Conservation (phyloP, 2,113 vertebrate genomes). For the Sinocyclocheilus grahami region DNA sequence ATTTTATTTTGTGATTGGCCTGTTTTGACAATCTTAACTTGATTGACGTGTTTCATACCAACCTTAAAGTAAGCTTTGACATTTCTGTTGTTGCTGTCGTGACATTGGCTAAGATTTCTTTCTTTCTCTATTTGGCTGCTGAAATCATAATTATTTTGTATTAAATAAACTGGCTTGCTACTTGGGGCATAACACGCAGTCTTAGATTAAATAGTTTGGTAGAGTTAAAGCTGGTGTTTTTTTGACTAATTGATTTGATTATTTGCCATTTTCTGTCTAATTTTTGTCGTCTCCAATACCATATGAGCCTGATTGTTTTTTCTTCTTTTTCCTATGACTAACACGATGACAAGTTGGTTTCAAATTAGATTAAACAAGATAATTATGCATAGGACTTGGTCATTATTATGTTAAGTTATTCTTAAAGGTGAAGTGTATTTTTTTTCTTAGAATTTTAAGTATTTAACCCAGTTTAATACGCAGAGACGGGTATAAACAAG, state of each 20-base stretch:
- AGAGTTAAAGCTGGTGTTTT: too few species aligned
- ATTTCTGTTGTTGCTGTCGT: neutral
- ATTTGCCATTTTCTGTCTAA: neutral
- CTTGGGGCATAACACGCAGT: neutral
- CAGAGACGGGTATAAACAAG: neutral
- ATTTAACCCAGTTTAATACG: neutral
- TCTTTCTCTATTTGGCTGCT: neutral
- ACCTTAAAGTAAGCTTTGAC: neutral
- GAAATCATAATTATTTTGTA: neutral
- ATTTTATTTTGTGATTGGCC: neutral
- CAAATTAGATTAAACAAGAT: neutral
- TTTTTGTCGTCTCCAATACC: neutral
- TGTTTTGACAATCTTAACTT: neutral
- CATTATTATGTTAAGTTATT: neutral
- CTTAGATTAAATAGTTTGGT: neutral
- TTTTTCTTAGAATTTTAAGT: too few species aligned
- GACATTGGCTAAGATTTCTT: conserved; percentile 2
- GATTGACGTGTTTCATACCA: neutral
- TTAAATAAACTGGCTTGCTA: neutral
- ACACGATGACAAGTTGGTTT: neutral
- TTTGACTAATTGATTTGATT: neutral
- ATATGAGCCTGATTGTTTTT: neutral
- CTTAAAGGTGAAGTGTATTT: neutral
- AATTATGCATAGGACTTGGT: neutral
- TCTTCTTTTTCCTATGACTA: neutral